Base-by-base conservation (phyloP, 2,797 vertebrate genomes). In the Mus caroli region DNA sequence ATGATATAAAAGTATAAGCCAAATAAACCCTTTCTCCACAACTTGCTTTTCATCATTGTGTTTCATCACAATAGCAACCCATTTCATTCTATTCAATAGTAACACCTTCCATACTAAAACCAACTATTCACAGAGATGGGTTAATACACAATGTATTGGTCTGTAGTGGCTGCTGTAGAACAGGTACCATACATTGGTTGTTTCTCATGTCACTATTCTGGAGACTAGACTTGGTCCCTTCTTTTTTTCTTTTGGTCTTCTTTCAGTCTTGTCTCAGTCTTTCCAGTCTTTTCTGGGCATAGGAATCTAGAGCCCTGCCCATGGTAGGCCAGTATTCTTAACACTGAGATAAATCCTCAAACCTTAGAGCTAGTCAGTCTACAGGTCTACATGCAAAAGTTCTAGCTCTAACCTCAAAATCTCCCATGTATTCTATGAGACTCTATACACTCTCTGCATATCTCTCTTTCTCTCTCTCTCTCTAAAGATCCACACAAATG, bases 401-500 rank as follows among this genome's bases (percentile, higher is more conserved):
- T 26, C 5, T 58, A 50, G 60, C 50, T n/a, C 28, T 60, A 58
- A 28, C n/a, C 64, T 75, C 1, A 3, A 77, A 54, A 85, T 40
- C 14, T 34, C 26, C 5, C 2, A 4, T 60, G 17, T 78, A 26
- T 28, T 64, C 60, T 83, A 3, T 52, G 54, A 58, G 2, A 56
- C 56, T 84, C 31, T 20, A 56, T 78, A 34, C 0, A 8, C 52
- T 12, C 0, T 34, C 28, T 54, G 31, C 28, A 28, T 60, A 0
- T 0, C 40, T 56, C 28, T 69, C 22, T 28, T 0, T 0, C 0
- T 19, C 31, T 22, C 7, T 11, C 31, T 52, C 5, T 54, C n/a
- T 56, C 28, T 80, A 58, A 77, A 15, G 28, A 5, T 17, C 62
- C n/a, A 60, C 31, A 75, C 43, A 46, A 56, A 75, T 64, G 34